Evolutionary conservation across 1,140 invertebrate species (phyloP).

Genomic region (Drosophila malerkotliana): DNA sequence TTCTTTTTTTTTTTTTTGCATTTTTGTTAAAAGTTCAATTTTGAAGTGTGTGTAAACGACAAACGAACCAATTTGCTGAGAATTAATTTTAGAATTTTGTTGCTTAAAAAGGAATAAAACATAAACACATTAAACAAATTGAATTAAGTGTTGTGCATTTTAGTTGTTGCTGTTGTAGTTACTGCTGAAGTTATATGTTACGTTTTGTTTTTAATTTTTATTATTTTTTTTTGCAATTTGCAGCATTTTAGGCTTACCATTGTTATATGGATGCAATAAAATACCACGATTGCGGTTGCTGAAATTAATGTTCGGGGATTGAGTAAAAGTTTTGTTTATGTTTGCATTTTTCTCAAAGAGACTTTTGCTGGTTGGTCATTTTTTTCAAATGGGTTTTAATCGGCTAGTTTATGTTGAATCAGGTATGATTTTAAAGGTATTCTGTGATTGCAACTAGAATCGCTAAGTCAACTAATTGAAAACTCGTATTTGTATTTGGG

Average conservation of each 20-base stretch:
- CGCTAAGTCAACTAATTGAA: conserved; percentile 61
- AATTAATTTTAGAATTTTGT: conserved; percentile 36
- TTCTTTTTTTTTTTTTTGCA: conserved; percentile 7
- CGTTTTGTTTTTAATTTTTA: conserved; percentile 44
- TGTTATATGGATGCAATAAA: conserved; percentile 86
- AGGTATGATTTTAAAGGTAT: conserved; percentile 31
- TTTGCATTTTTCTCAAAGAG: conserved; percentile 35
- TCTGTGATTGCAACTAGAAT: conserved; percentile 59
- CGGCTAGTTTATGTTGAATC: conserved; percentile 44
- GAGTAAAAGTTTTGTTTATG: conserved; percentile 69
- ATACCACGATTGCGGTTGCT: conserved; percentile 85
- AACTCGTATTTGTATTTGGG: conserved; percentile 35
- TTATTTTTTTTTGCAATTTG: conserved; percentile 59
- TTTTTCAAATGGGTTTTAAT: conserved; percentile 34
- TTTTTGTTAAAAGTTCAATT: conserved; percentile 31
- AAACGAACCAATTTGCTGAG: conserved; percentile 34
- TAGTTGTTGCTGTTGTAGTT: conserved; percentile 56
- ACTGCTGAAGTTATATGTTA: conserved; percentile 47
- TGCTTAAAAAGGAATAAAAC: conserved; percentile 29
- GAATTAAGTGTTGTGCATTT: conserved; percentile 60
- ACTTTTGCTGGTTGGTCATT: conserved; percentile 33
- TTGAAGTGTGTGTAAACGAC: conserved; percentile 25
- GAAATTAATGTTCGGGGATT: conserved; percentile 80
- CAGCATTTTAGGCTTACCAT: conserved; percentile 85
- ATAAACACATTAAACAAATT: conserved; percentile 44